Evolutionary conservation across 1,140 invertebrate genomes (phyloP), one percentile per base, ranked within the genome.

Genomic region (Drosophila miranda): DNA sequence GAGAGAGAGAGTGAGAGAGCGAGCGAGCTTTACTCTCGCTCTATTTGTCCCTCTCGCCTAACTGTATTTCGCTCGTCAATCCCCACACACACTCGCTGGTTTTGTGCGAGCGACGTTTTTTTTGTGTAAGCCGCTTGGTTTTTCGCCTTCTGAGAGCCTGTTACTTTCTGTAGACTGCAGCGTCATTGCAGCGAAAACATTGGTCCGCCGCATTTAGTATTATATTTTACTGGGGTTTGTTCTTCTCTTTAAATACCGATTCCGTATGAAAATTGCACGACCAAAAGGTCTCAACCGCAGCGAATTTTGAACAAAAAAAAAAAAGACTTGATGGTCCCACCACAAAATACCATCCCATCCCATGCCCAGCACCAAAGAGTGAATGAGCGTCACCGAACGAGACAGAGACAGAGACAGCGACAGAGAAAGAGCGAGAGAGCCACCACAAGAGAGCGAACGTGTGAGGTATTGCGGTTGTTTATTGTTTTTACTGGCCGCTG

Each of bases 111-210:
- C 30, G 3, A 34, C 30, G 2, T 34, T 34, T 11, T 16, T 16
- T 16, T 11, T 9, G 8, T 34, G 30, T 34, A 60, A 72, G 56
- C 46, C 66, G 53, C 26, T 53, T 63, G 59, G 28, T 44, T 52
- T 58, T 16, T 34, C 30, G 13, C 6, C 14, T 66, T 52, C 68
- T 89, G 86, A 61, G 71, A 62, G 73, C 86, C 86, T 89, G 86
- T 71, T 89, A 89, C 86, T 73, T 89, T 89, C 86, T 89, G 86
- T 89, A 89, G 86, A 89, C 86, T 89, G 86, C 80, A 89, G 87
- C 84, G 84, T 89, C 84, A 89, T 88, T 89, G 78, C 86, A 89
- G 86, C 78, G 71, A 64, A 38, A 38, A 5, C 34, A 38, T 38
- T 13, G 77, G 56, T 41, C 75, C 38, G 46, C 55, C 52, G 46